Evolutionary conservation across 2,797 vertebrate species (phyloP).

Genomic region (Neosilurus mollespiculum): DNA sequence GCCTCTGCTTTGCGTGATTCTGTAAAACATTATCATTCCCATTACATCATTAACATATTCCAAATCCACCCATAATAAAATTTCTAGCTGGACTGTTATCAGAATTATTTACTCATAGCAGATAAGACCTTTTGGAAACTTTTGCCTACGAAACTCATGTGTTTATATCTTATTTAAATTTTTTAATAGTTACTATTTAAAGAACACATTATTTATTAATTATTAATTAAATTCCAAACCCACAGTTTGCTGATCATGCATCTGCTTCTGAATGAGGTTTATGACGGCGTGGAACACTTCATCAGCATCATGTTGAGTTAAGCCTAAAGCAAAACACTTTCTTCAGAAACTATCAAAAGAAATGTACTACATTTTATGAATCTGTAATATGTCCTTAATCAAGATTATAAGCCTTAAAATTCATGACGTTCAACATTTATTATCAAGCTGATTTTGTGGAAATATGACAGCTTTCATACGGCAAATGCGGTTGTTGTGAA

Average conservation of each 20-base stretch:
- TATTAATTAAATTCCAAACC: conserved; percentile 26
- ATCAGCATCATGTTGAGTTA: conserved; percentile 69
- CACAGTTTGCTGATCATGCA: conserved; percentile 66
- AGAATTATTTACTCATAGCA: background rate
- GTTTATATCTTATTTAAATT: background rate
- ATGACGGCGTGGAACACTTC: conserved; percentile 75
- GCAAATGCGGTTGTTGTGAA: conserved; percentile 65
- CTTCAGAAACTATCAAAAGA: background rate
- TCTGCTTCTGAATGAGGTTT: conserved; percentile 66
- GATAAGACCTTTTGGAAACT: background rate
- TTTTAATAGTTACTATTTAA: background rate
- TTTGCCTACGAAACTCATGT: background rate
- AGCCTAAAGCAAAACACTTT: conserved; percentile 53
- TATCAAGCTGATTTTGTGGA: background rate
- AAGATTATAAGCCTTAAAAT: background rate
- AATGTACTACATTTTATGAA: background rate
- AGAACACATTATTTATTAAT: background rate
- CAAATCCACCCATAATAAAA: background rate
- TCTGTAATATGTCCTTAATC: background rate
- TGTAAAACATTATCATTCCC: background rate
- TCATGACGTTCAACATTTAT: background rate
- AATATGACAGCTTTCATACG: conserved; percentile 52
- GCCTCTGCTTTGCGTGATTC: background rate
- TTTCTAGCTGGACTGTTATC: no score
- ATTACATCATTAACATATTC: background rate